Base-by-base conservation (phyloP, 2,113 vertebrate species). In the Cynoglossus semilaevis region DNA sequence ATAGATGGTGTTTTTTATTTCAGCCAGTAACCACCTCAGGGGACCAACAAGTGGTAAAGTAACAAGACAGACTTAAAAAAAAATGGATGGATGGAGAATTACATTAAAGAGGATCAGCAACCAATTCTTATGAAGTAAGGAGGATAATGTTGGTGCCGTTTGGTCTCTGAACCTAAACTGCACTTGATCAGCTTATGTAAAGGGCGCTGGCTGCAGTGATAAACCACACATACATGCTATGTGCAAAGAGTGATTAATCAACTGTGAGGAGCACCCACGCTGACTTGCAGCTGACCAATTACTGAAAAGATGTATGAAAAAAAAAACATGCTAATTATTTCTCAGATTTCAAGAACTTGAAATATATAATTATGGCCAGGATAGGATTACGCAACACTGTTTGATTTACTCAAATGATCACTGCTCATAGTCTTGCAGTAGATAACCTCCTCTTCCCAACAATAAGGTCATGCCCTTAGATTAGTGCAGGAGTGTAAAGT, bases 141-240 rank as follows among this genome's bases (percentile, higher is more conserved):
- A 40, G 42, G 66, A 8, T 18, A 18, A 9, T 12, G 37, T 19
- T 13, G 58, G 51, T 29, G 40, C 13, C 29, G 17, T 69, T 37
- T 47, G 41, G 15, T 29, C 22, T 29, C 22, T 29, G 22, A 6
- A 29, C 22, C 2, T 68, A 48, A 43, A 36, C 15, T 59, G 17
- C 51, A 36, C 47, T 60, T 49, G 10, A 53, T 38, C 47, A 44
- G 1, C 35, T 70, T 72, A 15, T 47, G 40, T 19, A 53, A 59
- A 52, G 34, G 46, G 17, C 1, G n/a, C 18, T 4, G 63, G 16
- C 42, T 59, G 44, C 29, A 17, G 0, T 57, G 51, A 67, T 2
- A 51, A 50, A 62, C 51, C 16, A 69, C 13, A 41, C 41, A 55
- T 53, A 57, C 56, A 44, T 60, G 45, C 7, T 52, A 17, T 54